Conservation (phyloP, 2,113 vertebrate genomes). For the Lampris megalopsis region DNA sequence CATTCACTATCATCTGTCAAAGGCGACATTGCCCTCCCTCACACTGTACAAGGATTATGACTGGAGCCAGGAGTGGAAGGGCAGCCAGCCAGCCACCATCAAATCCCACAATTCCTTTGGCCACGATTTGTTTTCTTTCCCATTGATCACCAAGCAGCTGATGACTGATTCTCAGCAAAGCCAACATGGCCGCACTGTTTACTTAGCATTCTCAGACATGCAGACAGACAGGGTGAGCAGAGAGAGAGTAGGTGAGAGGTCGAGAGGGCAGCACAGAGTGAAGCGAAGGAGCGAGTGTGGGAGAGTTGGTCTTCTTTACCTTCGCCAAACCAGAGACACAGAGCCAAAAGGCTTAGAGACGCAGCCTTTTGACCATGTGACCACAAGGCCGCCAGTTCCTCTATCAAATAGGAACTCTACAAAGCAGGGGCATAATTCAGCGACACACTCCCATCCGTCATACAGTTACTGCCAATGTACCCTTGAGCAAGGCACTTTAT, state of each 20-base stretch:
- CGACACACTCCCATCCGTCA: background rate
- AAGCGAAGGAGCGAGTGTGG: background rate
- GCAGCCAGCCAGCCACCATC: constrained; percentile 40
- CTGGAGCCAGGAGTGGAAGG: constrained; percentile 29
- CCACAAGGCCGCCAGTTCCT: background rate
- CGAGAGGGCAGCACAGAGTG: constrained; percentile 36
- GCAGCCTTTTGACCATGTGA: background rate
- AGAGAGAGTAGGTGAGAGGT: constrained; percentile 45
- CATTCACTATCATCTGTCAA: constrained; percentile 49
- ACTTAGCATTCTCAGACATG: constrained; percentile 73
- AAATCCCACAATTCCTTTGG: constrained; percentile 76
- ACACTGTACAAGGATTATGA: constrained; percentile 56
- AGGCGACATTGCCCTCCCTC: constrained; percentile 52
- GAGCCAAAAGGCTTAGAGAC: background rate
- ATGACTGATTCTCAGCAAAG: constrained; percentile 77
- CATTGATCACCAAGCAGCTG: constrained; percentile 77
- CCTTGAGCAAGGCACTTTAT: background rate
- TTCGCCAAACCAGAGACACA: constrained; percentile 11
- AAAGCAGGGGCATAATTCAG: background rate
- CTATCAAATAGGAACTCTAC: background rate
- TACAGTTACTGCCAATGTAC: no score
- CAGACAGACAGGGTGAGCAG: constrained; percentile 67
- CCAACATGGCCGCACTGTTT: constrained; percentile 76
- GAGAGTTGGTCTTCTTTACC: constrained; percentile 1
- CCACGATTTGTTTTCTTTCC: constrained; percentile 80